Evolutionary conservation across 2,113 vertebrate genomes (phyloP).

Genomic region (Lutjanus erythropterus): DNA sequence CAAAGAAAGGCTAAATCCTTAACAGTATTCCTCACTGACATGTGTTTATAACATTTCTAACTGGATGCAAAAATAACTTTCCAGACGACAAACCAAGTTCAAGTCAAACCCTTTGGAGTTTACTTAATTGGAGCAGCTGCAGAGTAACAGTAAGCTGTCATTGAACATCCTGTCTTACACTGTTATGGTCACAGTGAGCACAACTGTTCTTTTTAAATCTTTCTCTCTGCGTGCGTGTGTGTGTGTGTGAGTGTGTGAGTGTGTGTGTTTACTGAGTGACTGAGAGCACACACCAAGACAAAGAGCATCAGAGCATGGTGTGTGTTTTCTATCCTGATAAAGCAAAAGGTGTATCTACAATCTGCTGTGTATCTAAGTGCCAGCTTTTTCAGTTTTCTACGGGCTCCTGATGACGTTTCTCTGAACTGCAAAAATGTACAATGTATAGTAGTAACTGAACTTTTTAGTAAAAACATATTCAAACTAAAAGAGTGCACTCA

Average conservation of each 20-base stretch:
- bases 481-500: too few relatives aligned
- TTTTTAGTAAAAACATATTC: background rate
- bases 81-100: background rate
- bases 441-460: background rate
- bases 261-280: slow-evolving; percentile 28
- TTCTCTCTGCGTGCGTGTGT: background rate
- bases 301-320: slow-evolving; percentile 21
- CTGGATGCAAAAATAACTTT: slow-evolving; percentile 11
- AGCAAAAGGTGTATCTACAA: background rate
- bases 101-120: slow-evolving; percentile 2
- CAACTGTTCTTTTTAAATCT: background rate
- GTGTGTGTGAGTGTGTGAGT: slow-evolving; percentile 5
- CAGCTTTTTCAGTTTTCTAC: background rate
- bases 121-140: slow-evolving; percentile 1
- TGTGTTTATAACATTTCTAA: background rate
- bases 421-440: background rate
- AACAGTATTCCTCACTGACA: background rate
- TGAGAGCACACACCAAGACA: slow-evolving; percentile 17
- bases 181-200: background rate
- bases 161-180: background rate
- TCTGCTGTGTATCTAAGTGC: background rate
- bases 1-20: too few relatives aligned
- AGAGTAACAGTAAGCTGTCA: background rate
- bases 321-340: slow-evolving; percentile 32
- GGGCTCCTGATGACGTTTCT: background rate